Evolutionary conservation across 2,888 invertebrate species (phyloP).

Genomic region (Petrolisthes manimaculis): DNA sequence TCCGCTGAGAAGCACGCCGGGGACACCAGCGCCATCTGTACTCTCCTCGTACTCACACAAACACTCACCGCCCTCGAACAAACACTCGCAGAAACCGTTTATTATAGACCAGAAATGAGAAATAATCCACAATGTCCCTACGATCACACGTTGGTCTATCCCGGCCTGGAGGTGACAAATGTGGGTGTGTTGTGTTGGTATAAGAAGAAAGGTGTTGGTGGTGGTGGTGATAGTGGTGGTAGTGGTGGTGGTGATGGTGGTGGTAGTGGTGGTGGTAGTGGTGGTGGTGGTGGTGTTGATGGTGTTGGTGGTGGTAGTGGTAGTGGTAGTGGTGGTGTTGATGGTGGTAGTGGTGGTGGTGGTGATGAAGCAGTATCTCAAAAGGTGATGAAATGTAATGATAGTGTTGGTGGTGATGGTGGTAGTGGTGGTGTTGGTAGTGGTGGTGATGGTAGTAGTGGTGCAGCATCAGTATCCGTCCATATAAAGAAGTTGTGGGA

Average conservation of each 20-base stretch:
- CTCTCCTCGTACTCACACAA: conserved; percentile 42
- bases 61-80: conserved; percentile 26
- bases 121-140: background rate
- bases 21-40: conserved; percentile 33
- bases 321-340: too few species aligned
- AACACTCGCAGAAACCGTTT: conserved; percentile 10
- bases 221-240: too few species aligned
- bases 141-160: background rate
- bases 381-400: too few species aligned
- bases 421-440: too few species aligned
- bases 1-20: conserved; percentile 36
- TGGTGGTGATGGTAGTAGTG: too few species aligned
- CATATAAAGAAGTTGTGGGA: conserved; percentile 41
- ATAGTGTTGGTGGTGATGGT: too few species aligned
- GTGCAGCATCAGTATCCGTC: background rate
- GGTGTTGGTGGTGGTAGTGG: too few species aligned
- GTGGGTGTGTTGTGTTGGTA: background rate
- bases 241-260: too few species aligned
- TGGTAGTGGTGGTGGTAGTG: too few species aligned
- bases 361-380: too few species aligned
- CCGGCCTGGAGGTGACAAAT: conserved; percentile 23
- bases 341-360: too few species aligned
- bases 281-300: too few species aligned
- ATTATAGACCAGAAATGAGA: conserved; percentile 6
- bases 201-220: background rate